Evolutionary conservation across 2,797 vertebrate species (phyloP).

Genomic region (Glossophaga mutica): DNA sequence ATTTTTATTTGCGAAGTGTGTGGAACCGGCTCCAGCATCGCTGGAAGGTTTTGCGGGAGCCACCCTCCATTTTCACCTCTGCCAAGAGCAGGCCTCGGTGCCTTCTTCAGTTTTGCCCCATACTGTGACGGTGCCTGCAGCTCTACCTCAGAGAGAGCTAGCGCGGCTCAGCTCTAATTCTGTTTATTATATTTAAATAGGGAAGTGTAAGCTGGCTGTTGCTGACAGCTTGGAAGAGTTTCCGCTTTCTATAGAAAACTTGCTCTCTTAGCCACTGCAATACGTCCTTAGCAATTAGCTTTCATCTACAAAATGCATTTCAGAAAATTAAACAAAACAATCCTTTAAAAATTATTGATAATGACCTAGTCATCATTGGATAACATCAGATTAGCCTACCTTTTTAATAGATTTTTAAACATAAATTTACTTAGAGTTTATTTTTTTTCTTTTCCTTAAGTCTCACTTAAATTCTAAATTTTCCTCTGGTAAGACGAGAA

Average conservation of each 20-base stretch:
- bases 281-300: neutral
- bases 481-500: neutral
- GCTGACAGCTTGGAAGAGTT: constrained; percentile 21
- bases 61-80: neutral
- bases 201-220: constrained; percentile 39
- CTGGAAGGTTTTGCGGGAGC: neutral
- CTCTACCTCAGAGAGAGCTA: neutral
- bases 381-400: neutral
- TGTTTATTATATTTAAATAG: constrained; percentile 49
- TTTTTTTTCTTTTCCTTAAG: neutral
- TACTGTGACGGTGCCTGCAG: neutral
- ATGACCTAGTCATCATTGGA: neutral
- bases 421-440: neutral
- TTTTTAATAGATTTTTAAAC: constrained; percentile 39
- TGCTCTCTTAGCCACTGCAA: neutral
- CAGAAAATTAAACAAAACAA: constrained; percentile 44
- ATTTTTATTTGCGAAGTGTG: neutral
- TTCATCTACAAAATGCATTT: constrained; percentile 22
- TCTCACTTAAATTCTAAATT: neutral
- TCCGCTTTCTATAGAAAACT: constrained; percentile 16
- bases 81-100: neutral
- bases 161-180: constrained; percentile 36
- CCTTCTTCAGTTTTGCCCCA: constrained; percentile 42
- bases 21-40: neutral
- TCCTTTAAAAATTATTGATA: neutral